Evolutionary conservation across 1,140 invertebrate species (phyloP), one percentile per base, ranked within the genome.

Genomic region (Orius laevigatus): DNA sequence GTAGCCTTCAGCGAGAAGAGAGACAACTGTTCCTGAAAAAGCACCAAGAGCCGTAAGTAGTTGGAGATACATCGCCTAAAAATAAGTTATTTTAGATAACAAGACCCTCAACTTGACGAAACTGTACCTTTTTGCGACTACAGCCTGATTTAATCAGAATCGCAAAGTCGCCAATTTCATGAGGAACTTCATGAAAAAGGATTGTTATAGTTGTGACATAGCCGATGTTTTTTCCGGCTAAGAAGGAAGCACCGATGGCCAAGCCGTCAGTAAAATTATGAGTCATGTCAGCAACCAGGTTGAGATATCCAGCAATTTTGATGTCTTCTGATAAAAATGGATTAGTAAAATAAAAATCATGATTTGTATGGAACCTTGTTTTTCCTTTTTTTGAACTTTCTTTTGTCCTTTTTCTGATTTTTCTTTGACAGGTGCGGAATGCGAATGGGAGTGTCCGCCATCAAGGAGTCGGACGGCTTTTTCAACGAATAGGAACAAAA

Each of bases 161-260:
- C 31, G 93, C 92, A 75, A 94, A 98, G 68, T 98, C 93, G 44
- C 93, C 93, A 62, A 98, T 95, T 71, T 98, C 93, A 70, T 97
- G 93, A 43, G 93, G 93, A 52, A 98, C 80, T 74, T 97, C 93
- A 66, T 97, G 93, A 32, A 98, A 67, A 19, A 98, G 70, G 60
- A 98, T 94, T 1, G 89, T 95, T 18, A 91, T 66, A 14, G 91
- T 95, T 5, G 93, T 96, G 5, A 95, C 71, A 38, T 87, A 72
- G 10, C 85, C 86, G 55, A 87, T 70, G 57, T 65, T 79, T 57
- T 77, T 72, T 6, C 91, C 90, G 56, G 86, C 89, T 54, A 95
- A 74, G 64, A 84, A 98, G n/a, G 91, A 94, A 6, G 92, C 91
- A 42, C 93, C 91, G 62, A 97, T 95, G 20, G 92, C 91, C 19